phyloP scores from a whole-genome alignment of 1,140 invertebrate species.

The Drosophila albomicans region DNA sequence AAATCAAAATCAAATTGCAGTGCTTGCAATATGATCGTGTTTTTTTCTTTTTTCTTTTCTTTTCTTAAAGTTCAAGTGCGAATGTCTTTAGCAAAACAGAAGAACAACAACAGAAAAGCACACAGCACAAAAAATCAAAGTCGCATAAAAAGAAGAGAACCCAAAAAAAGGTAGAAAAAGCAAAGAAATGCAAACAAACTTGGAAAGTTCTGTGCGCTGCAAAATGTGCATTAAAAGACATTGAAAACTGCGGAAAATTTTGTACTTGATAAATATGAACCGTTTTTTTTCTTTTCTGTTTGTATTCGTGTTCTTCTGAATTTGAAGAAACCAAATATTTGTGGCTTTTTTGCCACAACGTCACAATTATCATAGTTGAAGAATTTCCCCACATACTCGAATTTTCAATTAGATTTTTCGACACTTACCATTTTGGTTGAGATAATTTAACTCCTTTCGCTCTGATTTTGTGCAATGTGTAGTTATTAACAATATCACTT shows the following conservation, averaged over 20 bases:
- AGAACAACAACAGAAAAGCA: constrained; percentile 23
- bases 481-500: constrained; percentile 47
- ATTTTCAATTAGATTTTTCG: neutral
- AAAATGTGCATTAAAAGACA: constrained; percentile 57
- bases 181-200: neutral
- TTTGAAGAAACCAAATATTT: constrained; percentile 22
- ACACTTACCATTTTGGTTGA: constrained; percentile 65
- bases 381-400: constrained; percentile 12
- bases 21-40: constrained; percentile 15
- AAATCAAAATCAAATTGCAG: constrained; percentile 27
- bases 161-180: constrained; percentile 21
- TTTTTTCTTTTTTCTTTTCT: neutral
- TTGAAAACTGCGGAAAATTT: constrained; percentile 66
- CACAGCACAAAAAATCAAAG: constrained; percentile 39
- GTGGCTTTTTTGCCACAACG: constrained; percentile 11
- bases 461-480: constrained; percentile 6
- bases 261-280: constrained; percentile 70
- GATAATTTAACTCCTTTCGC: constrained; percentile 7
- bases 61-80: constrained; percentile 62
- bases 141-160: constrained; percentile 24
- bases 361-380: neutral
- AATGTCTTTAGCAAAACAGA: constrained; percentile 74
- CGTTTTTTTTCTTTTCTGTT: constrained; percentile 34
- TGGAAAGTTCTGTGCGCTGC: constrained; percentile 66
- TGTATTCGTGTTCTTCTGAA: constrained; percentile 55